Base-by-base conservation (phyloP, 1,140 invertebrate species). In the Proctacanthus coquilletti region DNA sequence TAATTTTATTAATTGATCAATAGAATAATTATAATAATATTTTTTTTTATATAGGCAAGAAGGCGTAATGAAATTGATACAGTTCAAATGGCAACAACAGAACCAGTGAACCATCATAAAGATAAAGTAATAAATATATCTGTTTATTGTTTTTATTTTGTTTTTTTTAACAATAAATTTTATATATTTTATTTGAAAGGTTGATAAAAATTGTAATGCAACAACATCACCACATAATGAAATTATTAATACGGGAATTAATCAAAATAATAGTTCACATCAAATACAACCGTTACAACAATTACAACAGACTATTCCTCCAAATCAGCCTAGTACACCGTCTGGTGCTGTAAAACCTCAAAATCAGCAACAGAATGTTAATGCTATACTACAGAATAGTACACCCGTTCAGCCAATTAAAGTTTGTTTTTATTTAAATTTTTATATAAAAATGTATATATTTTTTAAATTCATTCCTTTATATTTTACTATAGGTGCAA, bases 191-290 rank as follows among this genome's bases (percentile, higher is more conserved):
- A 34, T 36, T 41, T 43, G 37, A 36, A 43, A 55, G 45, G 58
- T 70, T 27, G 77, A 82, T 53, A 77, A 74, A 51, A 81, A 82
- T 56, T 79, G 76, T 51, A 82, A 81, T 62, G 75, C 76, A 9
- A 80, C 77, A 36, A 42, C 52, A 45, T 52, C 36, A 38, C 57
- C 38, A 37, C 42, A 13, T 21, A 51, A 50, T 21, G 18, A 37
- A 23, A 40, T 19, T 17, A 18, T 45, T 21, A 50, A 51, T 34
- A 18, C 42, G 8, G 48, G 35, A 20, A 30, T 45, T 10, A 49
- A 48, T 43, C 50, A 51, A 50, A 56, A 55, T 33, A 42, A 38
- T 15, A 31, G 15, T 13, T 44, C 27, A 9, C 21, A 37, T 4
- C 36, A 37, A 27, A 8, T 8, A 10, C 9, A 6, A 9, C 4